Evolutionary conservation across 2,888 invertebrate species (phyloP).

Genomic region (Catocala fraxini): DNA sequence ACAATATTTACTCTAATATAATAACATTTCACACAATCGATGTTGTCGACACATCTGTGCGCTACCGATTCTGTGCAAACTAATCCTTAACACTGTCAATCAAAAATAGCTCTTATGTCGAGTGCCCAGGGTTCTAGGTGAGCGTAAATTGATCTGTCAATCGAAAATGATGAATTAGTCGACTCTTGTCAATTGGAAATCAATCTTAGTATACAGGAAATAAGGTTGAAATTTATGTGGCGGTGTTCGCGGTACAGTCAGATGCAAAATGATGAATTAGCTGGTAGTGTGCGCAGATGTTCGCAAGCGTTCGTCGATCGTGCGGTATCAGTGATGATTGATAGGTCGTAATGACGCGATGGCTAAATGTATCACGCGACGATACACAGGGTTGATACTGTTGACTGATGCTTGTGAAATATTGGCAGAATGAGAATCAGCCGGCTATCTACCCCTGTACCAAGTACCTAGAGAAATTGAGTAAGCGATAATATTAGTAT

Average conservation of each 20-base stretch:
- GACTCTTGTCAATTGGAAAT: slow-evolving; percentile 6
- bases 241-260: slow-evolving; percentile 20
- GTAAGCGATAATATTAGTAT: no score
- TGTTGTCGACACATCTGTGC: slow-evolving; percentile 55
- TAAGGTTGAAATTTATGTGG: slow-evolving; percentile 13
- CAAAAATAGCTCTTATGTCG: slow-evolving; percentile 31
- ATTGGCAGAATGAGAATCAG: not conserved
- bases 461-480: not conserved
- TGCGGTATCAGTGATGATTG: slow-evolving; percentile 51
- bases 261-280: slow-evolving; percentile 52
- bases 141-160: slow-evolving; percentile 40
- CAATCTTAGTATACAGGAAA: not conserved
- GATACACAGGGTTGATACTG: slow-evolving; percentile 39
- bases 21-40: slow-evolving; percentile 48
- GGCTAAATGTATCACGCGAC: slow-evolving; percentile 34
- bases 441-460: not conserved
- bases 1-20: slow-evolving; percentile 50
- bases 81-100: slow-evolving; percentile 7
- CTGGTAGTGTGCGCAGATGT: slow-evolving; percentile 48
- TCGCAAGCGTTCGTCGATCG: slow-evolving; percentile 39
- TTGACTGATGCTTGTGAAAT: slow-evolving; percentile 21
- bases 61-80: slow-evolving; percentile 17
- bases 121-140: slow-evolving; percentile 23
- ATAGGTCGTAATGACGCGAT: slow-evolving; percentile 40
- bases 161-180: slow-evolving; percentile 47